Evolutionary conservation across 2,888 invertebrate genomes (phyloP), one percentile per base, ranked within the genome.

Genomic region (Yponomeuta evonymella): DNA sequence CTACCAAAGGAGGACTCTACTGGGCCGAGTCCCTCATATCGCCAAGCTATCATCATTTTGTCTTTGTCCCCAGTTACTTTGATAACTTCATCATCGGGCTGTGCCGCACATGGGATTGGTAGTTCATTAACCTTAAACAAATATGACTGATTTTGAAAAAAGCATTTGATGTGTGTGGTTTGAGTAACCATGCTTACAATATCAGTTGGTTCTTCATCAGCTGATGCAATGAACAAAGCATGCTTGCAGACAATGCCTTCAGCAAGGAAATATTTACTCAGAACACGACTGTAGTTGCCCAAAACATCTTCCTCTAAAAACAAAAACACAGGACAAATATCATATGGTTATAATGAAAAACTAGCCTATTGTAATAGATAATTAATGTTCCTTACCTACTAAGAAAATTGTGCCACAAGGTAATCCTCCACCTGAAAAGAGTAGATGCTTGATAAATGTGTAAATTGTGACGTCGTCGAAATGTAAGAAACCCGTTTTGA

Each of bases 11-110:
- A 93, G 77, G 79, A 89, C 75, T 95, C 94, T 0, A 95, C 92
- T 72, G 94, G 91, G 48, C 94, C 94, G 75, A 97, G 92, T 74
- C 96, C 95, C 81, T 96, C 95, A 85, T 98, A 98, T 72, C 98
- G 93, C 96, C 98, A 98, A 0, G 98, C 98, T 83, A 98, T 98
- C 83, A 95, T 95, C 94, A 98, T 95, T 76, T 95, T 94, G 75
- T 94, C 93, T 62, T 88, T 80, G 72, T 79, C 80, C 48, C 76
- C 76, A 36, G 77, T 72, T 30, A 77, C 78, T 67, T 82, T 75
- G 51, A 78, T 84, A 69, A 77, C 75, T 73, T 92, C 92, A 76
- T 90, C 90, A 72, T 89, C 86, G 73, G 90, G 87, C 70, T 93
- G 87, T 73, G 78, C 78, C 68, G 81, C 76, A 65, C 93, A 93